phyloP scores from a whole-genome alignment of 1,140 invertebrate species.

The Phenacoccus solenopsis region DNA sequence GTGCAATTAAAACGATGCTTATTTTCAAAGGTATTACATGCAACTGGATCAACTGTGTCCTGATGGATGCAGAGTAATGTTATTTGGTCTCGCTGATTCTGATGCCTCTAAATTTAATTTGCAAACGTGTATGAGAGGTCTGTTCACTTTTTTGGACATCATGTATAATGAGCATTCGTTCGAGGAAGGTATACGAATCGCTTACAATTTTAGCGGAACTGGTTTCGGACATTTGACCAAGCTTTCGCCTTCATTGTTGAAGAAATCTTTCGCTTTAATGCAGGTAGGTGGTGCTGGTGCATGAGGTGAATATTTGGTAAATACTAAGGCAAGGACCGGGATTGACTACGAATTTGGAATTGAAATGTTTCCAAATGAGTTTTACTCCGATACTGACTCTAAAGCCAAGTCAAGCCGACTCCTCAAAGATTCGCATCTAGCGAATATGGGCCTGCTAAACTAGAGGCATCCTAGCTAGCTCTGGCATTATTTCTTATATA shows the following conservation, averaged over 20 bases:
- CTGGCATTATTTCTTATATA: no score
- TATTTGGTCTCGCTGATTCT: constrained; percentile 14
- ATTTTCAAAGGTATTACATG: constrained; percentile 8
- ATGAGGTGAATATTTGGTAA: neutral
- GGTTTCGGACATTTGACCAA: constrained; percentile 18
- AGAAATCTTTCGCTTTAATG: constrained; percentile 19
- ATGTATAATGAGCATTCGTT: constrained; percentile 11
- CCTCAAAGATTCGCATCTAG: no score
- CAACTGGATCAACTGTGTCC: neutral
- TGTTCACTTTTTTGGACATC: constrained; percentile 20
- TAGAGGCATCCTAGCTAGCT: no score
- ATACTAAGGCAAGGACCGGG: no score
- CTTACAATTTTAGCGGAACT: constrained; percentile 21
- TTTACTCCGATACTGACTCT: no score
- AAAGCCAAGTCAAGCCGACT: no score
- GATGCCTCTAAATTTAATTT: constrained; percentile 9
- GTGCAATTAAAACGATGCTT: no score
- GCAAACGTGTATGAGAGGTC: neutral
- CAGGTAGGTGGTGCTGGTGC: constrained; percentile 18
- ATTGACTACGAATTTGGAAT: no score
- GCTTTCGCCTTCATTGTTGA: constrained; percentile 11
- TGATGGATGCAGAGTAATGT: neutral
- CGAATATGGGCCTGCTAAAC: no score
- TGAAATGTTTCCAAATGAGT: neutral
- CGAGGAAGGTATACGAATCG: constrained; percentile 6